These are phyloP conservation scores for Miniopterus natalensis DNA, from an alignment of 2,113 vertebrate species.

Conservation along the genomic window DNA sequence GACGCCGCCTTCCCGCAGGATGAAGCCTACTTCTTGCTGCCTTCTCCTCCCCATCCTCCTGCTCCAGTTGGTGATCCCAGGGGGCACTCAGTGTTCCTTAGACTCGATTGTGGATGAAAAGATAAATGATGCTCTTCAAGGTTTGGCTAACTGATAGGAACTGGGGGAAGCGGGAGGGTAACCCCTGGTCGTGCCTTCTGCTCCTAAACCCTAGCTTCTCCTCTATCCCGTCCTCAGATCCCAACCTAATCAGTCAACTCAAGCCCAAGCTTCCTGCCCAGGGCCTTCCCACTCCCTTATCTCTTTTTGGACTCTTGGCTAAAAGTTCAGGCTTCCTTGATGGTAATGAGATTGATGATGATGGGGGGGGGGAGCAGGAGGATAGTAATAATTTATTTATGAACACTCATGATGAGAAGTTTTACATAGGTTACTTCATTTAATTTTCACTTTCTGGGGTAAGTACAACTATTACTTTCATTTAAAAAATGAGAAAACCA, in stretches of 20 bases:
- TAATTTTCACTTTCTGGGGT: neutral
- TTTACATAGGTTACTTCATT: neutral
- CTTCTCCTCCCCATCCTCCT: neutral
- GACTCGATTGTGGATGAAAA: neutral
- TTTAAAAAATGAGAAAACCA: neutral
- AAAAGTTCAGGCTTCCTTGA: neutral
- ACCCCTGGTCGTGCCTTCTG: neutral
- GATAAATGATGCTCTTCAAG: neutral
- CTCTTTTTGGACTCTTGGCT: neutral
- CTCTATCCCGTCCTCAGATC: neutral
- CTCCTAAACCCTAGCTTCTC: neutral
- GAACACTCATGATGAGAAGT: neutral
- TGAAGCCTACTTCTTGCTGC: neutral
- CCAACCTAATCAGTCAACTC: neutral
- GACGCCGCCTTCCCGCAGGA: neutral
- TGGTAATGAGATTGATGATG: neutral
- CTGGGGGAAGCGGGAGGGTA: neutral
- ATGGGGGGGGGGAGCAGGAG: neutral
- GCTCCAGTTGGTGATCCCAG: neutral
- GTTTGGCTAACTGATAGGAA: neutral
- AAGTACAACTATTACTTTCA: neutral
- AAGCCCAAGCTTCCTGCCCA: neutral
- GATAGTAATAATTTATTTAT: neutral
- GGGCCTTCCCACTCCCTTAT: neutral
- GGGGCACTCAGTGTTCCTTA: neutral